Evolutionary conservation across 2,797 vertebrate genomes (phyloP), one percentile per base, ranked within the genome.

Genomic region (Betta splendens): DNA sequence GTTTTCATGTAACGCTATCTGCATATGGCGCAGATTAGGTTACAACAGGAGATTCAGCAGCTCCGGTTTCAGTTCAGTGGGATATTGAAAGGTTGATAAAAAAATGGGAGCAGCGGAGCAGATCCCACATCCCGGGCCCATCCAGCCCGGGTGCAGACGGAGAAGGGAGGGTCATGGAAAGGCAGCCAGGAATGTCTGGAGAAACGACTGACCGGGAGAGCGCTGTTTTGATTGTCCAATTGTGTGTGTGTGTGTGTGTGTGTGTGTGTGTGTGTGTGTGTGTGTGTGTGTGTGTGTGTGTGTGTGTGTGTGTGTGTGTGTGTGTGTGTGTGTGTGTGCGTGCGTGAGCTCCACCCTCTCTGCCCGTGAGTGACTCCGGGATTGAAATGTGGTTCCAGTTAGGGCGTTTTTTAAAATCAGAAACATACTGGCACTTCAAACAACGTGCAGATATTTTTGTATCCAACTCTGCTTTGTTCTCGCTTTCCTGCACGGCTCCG

Each of bases 351-450:
- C 85, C 87, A 87, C 88, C 81, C 85, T 81, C 67, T 36, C 63
- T 79, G 83, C 70, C 85, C 58, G 52, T 73, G 75, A 80, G 82
- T 87, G 84, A 84, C 83, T 86, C 83, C 78, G 78, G 79, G 78
- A 85, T 76, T 64, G 58, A 89, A 93, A 93, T 90, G 84, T 92
- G 91, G 89, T 93, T 92, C 87, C 83, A 91, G 88, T 93, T 92
- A 91, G 73, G 79, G 71, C 66, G 53, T 72, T 85, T 35, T 86
- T 83, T 69, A 64, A 89, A 88, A 88, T 89, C 77, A 86, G 85
- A 88, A 88, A 88, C 87, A 87, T 82, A 81, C 78, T 72, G 81
- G 80, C 69, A 89, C 89, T 91, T 92, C 89, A 92, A 92, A 91
- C 74, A 77, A 73, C 73, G 64, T 69, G 65, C 39, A 83, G 84